Evolutionary conservation across 2,888 invertebrate species (phyloP), one percentile per base, ranked within the genome.

Genomic region (Charanyca ferruginea): DNA sequence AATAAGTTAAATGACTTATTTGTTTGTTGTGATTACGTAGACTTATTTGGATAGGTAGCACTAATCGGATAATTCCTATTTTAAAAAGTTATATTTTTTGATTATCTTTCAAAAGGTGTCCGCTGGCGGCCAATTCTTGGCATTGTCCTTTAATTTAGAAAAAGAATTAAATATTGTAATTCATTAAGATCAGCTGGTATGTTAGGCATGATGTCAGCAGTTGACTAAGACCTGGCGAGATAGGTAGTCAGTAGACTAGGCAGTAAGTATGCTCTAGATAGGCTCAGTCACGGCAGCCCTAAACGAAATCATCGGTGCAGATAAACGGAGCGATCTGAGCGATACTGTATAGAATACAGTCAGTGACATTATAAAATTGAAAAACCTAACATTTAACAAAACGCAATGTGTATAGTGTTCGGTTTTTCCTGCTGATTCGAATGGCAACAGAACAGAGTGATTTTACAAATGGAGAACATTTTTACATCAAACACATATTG

Each of bases 361-460:
- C 28, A 23, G 41, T 45, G n/a, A 49, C 38, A 47, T 62, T 55
- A 54, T 22, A 71, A 35, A 51, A 74, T 66, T 71, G 22, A 48
- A 61, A 66, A 45, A 44, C 47, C 32, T 32, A 22, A 67, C 57
- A 69, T 53, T n/a, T n/a, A n/a, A n/a, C n/a, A 51, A 28, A 45
- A 38, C 22, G 41, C 52, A 69, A 41, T 55, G 49, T 65, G 58
- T 71, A 11, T 51, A 55, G 28, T 42, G 23, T 16, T 52, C 47
- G 72, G 47, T 6, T 57, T n/a, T 60, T 57, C 52, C 67, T 18
- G 55, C 18, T 55, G 55, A 57, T 22, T 28, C 49, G 45, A 20
- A 9, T 51, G 44, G 35, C 28, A 47, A 32, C 32, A 38, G 28
- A 54, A 49, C 38, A 7, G 7, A 28, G n/a, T 18, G 13, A 8